Evolutionary conservation across 1,140 invertebrate species (phyloP).

Genomic region (Zeugodacus cucurbitae): DNA sequence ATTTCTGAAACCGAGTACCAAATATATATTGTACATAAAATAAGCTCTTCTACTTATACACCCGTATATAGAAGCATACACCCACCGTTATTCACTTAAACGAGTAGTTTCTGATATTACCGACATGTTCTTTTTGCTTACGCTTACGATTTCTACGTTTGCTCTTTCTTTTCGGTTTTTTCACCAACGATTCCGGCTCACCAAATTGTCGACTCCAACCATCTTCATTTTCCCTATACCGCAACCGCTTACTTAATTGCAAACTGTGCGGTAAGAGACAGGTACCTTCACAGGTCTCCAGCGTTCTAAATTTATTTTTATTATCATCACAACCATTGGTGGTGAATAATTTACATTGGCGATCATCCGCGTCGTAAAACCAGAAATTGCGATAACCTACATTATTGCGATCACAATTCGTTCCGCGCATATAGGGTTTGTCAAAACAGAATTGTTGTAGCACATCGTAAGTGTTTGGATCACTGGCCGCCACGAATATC

Average conservation of each 20-base stretch:
- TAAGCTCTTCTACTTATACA: no score
- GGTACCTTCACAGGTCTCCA: conserved; percentile 56
- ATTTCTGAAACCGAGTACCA: no score
- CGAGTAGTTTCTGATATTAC: background rate
- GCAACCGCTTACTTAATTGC: background rate
- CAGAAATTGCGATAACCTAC: conserved; percentile 55
- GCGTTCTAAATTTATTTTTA: conserved; percentile 53
- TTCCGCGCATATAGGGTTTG: conserved; percentile 51
- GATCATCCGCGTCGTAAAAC: conserved; percentile 60
- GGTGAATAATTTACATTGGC: conserved; percentile 58
- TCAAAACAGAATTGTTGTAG: conserved; percentile 57
- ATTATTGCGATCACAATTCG: conserved; percentile 49
- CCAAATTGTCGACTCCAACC: background rate
- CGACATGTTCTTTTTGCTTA: background rate
- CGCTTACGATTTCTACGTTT: background rate
- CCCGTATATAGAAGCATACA: no score
- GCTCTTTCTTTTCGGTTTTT: background rate
- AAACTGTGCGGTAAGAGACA: conserved; percentile 48
- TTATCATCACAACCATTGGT: conserved; percentile 60
- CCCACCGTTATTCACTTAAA: no score
- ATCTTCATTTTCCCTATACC: background rate
- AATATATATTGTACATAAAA: no score
- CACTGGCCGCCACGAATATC: conserved; percentile 38
- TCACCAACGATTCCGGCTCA: background rate
- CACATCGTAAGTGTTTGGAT: conserved; percentile 48